Percentiles rank a stretch among this genome's conserved stretches.
Evolutionary conservation across 2,888 invertebrate species (phyloP).

Genomic region (Parnassius glacialis): DNA sequence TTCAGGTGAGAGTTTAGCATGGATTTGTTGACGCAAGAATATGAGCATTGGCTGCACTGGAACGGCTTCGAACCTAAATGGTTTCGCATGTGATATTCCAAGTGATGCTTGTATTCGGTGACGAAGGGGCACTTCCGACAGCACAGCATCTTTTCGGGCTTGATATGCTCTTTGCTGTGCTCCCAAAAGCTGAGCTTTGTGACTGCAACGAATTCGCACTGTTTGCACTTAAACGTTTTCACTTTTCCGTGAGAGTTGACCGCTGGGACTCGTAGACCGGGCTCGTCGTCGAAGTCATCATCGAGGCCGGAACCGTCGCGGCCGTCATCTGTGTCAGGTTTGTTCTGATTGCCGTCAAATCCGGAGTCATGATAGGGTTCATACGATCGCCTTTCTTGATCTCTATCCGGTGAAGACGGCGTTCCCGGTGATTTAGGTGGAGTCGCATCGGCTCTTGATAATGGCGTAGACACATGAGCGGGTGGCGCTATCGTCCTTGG

Average conservation of each 20-base stretch:
- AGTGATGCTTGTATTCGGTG: slow-evolving; percentile 98
- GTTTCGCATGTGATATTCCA: slow-evolving; percentile 97
- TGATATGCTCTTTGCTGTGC: slow-evolving; percentile 94
- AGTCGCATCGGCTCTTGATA: slow-evolving; percentile 63
- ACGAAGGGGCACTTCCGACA: slow-evolving; percentile 98
- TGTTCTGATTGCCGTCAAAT: slow-evolving; percentile 56
- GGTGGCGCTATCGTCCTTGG: slow-evolving; percentile 57
- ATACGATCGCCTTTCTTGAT: slow-evolving; percentile 57
- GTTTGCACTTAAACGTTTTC: slow-evolving; percentile 95
- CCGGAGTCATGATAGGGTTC: slow-evolving; percentile 77
- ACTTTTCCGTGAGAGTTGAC: slow-evolving; percentile 90
- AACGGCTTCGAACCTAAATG: slow-evolving; percentile 98
- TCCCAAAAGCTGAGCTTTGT: slow-evolving; percentile 97
- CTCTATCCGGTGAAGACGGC: slow-evolving; percentile 57
- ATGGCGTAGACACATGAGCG: slow-evolving; percentile 61
- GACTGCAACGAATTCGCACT: slow-evolving; percentile 91
- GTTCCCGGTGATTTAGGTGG: slow-evolving; percentile 72
- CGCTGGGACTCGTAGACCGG: slow-evolving; percentile 82
- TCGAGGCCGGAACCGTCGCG: slow-evolving; percentile 74
- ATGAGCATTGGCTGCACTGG: slow-evolving; percentile 93
- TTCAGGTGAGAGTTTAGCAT: slow-evolving; percentile 99
- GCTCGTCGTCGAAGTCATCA: slow-evolving; percentile 79
- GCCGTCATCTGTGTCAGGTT: slow-evolving; percentile 65
- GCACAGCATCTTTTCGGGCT: slow-evolving; percentile 93
- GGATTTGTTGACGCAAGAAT: slow-evolving; percentile 97